phyloP scores from a whole-genome alignment of 1,140 invertebrate species.

The Drosophila seguyi region DNA sequence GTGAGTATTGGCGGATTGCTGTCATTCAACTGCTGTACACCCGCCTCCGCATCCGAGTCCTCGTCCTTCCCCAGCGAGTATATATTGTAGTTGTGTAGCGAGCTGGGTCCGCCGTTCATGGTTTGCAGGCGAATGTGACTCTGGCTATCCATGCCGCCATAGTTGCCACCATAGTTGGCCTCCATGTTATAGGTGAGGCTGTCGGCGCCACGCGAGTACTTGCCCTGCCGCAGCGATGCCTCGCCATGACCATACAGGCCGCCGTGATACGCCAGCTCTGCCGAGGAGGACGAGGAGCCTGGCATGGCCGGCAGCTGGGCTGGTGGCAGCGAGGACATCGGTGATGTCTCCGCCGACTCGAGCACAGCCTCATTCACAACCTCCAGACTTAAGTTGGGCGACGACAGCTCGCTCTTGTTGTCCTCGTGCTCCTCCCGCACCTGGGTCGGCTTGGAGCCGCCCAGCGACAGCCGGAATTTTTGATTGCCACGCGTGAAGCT shows the following conservation, averaged over 20 bases:
- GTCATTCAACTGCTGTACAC: slow-evolving; percentile 66
- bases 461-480: slow-evolving; percentile 73
- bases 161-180: slow-evolving; percentile 38
- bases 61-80: slow-evolving; percentile 55
- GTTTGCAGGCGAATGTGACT: slow-evolving; percentile 49
- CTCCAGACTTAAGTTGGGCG: slow-evolving; percentile 76
- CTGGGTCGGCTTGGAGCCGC: slow-evolving; percentile 65
- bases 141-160: slow-evolving; percentile 26
- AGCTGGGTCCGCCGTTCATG: slow-evolving; percentile 61
- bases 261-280: slow-evolving; percentile 9
- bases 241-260: slow-evolving; percentile 31
- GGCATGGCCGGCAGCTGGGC: not conserved
- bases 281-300: slow-evolving; percentile 4
- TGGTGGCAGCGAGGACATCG: slow-evolving; percentile 52
- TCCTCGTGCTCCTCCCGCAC: slow-evolving; percentile 75
- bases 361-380: slow-evolving; percentile 72
- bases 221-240: slow-evolving; percentile 34
- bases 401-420: slow-evolving; percentile 67
- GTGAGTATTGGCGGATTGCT: slow-evolving; percentile 79
- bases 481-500: slow-evolving; percentile 88
- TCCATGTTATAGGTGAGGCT: slow-evolving; percentile 30
- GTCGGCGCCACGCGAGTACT: slow-evolving; percentile 38
- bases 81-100: slow-evolving; percentile 69
- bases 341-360: slow-evolving; percentile 55
- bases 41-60: slow-evolving; percentile 18